A percentile compares a stretch with the other conserved stretches of the same genome.
Conservation (phyloP, 2,113 vertebrate species). For the Antigone vipio region DNA sequence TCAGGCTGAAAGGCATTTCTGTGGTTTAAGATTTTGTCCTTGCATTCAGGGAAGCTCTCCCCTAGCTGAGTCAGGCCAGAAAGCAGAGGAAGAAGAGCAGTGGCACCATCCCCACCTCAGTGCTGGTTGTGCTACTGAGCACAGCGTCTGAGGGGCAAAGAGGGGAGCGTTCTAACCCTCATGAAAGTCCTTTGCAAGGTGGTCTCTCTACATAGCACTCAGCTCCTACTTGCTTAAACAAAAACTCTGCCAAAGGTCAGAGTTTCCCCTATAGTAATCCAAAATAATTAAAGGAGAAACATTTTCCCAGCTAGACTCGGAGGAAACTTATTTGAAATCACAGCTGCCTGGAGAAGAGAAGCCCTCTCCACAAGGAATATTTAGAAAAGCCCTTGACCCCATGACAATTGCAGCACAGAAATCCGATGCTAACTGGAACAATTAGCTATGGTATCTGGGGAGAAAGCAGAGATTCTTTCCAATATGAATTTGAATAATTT, state of each 20-base stretch:
- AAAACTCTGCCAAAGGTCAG: background rate
- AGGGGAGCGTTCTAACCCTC: background rate
- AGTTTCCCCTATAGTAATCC: background rate
- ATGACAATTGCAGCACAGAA: background rate
- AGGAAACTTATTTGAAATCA: background rate
- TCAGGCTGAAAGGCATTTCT: background rate
- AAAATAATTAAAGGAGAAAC: conserved; percentile 1
- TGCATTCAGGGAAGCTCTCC: background rate
- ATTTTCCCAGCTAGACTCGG: background rate
- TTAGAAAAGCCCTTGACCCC: conserved; percentile 13
- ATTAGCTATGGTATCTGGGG: background rate
- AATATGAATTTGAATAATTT: background rate
- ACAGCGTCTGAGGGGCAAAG: background rate
- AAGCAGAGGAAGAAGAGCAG: background rate
- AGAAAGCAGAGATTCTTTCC: background rate
- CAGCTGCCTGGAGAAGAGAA: background rate
- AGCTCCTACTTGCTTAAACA: background rate
- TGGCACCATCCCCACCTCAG: background rate
- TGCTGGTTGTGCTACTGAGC: background rate
- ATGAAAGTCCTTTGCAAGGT: background rate
- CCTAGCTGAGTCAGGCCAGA: background rate
- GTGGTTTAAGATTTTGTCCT: background rate
- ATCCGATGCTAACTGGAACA: background rate
- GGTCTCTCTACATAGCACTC: background rate
- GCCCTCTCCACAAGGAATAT: background rate